Evolutionary conservation across 2,797 vertebrate species (phyloP).

Genomic region (Acanthurus lineatus): DNA sequence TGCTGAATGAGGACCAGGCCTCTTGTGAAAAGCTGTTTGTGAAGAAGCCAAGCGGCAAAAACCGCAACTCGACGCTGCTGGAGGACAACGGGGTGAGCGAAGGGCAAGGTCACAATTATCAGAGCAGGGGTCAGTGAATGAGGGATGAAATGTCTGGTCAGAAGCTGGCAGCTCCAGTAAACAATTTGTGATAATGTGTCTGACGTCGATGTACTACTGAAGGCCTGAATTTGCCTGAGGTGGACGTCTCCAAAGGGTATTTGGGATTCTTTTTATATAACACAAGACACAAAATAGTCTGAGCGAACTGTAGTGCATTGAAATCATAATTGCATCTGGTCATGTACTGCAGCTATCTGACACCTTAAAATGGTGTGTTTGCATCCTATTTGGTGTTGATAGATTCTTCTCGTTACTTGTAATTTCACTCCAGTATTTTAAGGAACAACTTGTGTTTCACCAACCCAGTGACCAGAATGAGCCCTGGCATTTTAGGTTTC

Average conservation of each 20-base stretch:
- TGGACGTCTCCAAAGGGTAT: not conserved
- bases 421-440: not conserved
- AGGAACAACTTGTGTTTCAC: slow-evolving; percentile 18
- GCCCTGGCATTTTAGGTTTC: too few relatives aligned
- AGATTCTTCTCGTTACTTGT: slow-evolving; percentile 14
- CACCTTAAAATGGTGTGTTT: not conserved
- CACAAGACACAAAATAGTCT: not conserved
- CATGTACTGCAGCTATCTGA: slow-evolving; percentile 15
- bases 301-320: not conserved
- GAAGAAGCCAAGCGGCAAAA: slow-evolving; percentile 86
- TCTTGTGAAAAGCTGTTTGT: slow-evolving; percentile 93
- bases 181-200: slow-evolving; percentile 12
- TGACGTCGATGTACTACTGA: slow-evolving; percentile 1
- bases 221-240: not conserved
- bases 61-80: slow-evolving; percentile 74
- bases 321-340: not conserved
- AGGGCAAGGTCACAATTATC: not conserved
- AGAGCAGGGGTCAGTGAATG: not conserved
- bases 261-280: not conserved
- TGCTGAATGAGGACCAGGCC: slow-evolving; percentile 98
- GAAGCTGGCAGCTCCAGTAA: slow-evolving; percentile 9
- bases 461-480: too few relatives aligned
- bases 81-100: slow-evolving; percentile 86
- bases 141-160: slow-evolving; percentile 4
- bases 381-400: slow-evolving; percentile 11